phyloP scores from a whole-genome alignment of 2,113 vertebrate species.

The Sterrhoptilus dennistouni region DNA sequence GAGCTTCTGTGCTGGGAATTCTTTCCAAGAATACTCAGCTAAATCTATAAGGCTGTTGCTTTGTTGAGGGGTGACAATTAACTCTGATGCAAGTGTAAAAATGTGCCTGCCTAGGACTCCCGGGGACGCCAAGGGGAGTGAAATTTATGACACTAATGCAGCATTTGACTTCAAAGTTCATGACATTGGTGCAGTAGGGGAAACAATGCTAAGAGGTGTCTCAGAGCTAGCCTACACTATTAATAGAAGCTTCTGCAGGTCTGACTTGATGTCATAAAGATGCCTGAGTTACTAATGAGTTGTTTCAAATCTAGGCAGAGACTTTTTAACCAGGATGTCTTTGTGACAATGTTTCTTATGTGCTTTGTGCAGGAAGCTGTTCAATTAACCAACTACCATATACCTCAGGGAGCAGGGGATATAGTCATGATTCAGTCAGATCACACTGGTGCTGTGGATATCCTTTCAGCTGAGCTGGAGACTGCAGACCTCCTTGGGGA shows the following conservation, averaged over 20 bases:
- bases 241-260: neutral
- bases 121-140: neutral
- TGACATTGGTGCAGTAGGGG: neutral
- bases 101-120: neutral
- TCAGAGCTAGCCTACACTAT: neutral
- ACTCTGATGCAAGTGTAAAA: neutral
- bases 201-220: neutral
- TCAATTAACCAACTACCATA: conserved; percentile 50
- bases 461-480: conserved; percentile 77
- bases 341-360: neutral
- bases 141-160: neutral
- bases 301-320: neutral
- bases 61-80: neutral
- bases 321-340: neutral
- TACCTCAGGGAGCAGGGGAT: conserved; percentile 76
- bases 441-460: conserved; percentile 77
- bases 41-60: neutral
- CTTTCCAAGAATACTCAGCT: neutral
- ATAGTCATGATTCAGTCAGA: conserved; percentile 84
- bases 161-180: neutral
- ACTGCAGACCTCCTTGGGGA: conserved; percentile 75
- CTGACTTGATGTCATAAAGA: neutral
- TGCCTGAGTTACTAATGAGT: neutral
- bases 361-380: conserved; percentile 68
- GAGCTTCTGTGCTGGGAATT: neutral